Percentiles rank a stretch among this genome's conserved stretches.
Conservation (phyloP, 1,140 invertebrate genomes). For the Nebria ingens region DNA sequence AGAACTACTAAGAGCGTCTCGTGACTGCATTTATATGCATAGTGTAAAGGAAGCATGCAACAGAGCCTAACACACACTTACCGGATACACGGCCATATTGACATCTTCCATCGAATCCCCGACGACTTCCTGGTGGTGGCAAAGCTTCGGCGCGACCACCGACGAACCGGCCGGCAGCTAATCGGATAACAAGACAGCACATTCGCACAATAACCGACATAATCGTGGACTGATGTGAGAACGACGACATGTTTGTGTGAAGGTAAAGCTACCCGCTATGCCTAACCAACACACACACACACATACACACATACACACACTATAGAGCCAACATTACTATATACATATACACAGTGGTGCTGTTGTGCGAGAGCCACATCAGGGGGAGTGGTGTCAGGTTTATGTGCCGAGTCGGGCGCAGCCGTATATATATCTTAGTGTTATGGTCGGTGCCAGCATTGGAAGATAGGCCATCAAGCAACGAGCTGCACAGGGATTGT, state of each 20-base stretch:
- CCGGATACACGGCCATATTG: background rate
- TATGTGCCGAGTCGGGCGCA: slow-evolving; percentile 36
- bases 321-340: too few species aligned
- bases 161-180: too few species aligned
- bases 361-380: background rate
- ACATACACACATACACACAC: background rate
- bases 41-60: too few species aligned
- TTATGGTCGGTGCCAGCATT: slow-evolving; percentile 63
- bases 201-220: slow-evolving; percentile 6
- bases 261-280: background rate
- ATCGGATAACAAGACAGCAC: too few species aligned
- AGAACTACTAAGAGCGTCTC: too few species aligned
- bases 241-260: background rate
- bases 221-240: background rate
- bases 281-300: background rate
- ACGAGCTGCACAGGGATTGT: slow-evolving; percentile 49
- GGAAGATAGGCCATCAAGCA: slow-evolving; percentile 71
- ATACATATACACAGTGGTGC: background rate
- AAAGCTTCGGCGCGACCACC: too few species aligned
- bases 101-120: too few species aligned
- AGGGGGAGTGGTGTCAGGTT: slow-evolving; percentile 1
- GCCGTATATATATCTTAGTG: slow-evolving; percentile 58
- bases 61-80: background rate
- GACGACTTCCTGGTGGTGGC: background rate
- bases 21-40: too few species aligned